Evolutionary conservation across 1,140 invertebrate genomes (phyloP).

Genomic region (Drosophila grimshawi): DNA sequence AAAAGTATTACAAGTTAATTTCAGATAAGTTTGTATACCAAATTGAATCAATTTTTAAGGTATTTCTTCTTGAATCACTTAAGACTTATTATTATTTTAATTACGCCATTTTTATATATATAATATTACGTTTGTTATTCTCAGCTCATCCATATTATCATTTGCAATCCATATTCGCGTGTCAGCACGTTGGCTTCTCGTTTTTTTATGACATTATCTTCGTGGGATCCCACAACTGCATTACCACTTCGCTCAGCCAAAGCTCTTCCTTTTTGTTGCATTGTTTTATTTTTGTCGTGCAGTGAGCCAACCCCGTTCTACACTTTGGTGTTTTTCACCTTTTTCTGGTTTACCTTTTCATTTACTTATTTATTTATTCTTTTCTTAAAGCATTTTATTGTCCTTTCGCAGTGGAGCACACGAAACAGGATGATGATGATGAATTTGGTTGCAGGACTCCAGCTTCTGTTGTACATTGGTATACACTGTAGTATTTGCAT

Average conservation of each 20-base stretch:
- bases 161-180: constrained; percentile 29
- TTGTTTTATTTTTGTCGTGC: constrained; percentile 5
- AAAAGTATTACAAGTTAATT: no score
- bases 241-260: constrained; percentile 42
- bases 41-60: no score
- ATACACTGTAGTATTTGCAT: constrained; percentile 65
- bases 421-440: constrained; percentile 22
- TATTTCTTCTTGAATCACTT: no score
- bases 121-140: constrained; percentile 7
- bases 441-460: constrained; percentile 11
- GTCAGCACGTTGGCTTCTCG: not conserved
- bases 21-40: no score
- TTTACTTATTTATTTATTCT: constrained; percentile 52
- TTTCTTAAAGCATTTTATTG: constrained; percentile 54
- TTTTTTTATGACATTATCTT: constrained; percentile 32
- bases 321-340: constrained; percentile 2
- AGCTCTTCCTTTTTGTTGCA: not conserved
- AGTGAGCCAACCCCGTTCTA: not conserved
- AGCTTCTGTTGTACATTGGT: constrained; percentile 65
- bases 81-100: not conserved
- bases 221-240: constrained; percentile 17
- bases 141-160: constrained; percentile 32
- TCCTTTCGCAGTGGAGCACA: constrained; percentile 37
- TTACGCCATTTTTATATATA: not conserved
- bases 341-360: constrained; percentile 40